Evolutionary conservation across 2,888 invertebrate genomes (phyloP).

Genomic region (Lacanobia oleracea): DNA sequence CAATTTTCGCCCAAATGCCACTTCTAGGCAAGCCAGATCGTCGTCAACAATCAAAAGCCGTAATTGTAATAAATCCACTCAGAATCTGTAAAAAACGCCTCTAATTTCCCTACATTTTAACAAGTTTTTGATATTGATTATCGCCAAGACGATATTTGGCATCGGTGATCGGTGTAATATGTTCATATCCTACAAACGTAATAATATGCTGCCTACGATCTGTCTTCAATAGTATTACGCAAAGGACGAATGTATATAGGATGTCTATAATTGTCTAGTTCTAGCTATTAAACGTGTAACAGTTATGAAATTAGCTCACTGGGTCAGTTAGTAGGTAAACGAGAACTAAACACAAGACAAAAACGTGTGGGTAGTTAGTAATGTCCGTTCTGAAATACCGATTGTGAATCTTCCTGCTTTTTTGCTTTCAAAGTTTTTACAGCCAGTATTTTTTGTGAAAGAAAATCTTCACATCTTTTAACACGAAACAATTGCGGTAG

Average conservation of each 20-base stretch:
- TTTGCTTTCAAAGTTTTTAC: conserved; percentile 4
- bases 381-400: background rate
- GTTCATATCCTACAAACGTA: too few species aligned
- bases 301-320: conserved; percentile 58
- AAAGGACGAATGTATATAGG: conserved; percentile 34
- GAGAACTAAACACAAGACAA: conserved; percentile 24
- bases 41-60: too few species aligned
- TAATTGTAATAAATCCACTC: too few species aligned
- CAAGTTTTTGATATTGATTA: too few species aligned
- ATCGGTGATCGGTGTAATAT: too few species aligned
- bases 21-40: too few species aligned
- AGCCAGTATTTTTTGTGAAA: conserved; percentile 4
- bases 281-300: conserved; percentile 48
- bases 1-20: too few species aligned
- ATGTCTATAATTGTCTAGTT: conserved; percentile 56
- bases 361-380: conserved; percentile 18
- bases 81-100: too few species aligned
- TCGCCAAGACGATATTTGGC: too few species aligned
- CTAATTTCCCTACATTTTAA: too few species aligned
- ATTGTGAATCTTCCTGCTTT: background rate
- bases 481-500: conserved; percentile 2
- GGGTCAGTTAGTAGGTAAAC: conserved; percentile 52
- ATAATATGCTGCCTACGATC: background rate
- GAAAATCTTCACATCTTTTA: conserved; percentile 3
- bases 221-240: conserved; percentile 14